Percentiles rank a stretch among this genome's conserved stretches.
These are phyloP conservation scores for Platysternon megacephalum DNA, from an alignment of 2,113 vertebrate genomes.

Conservation along the genomic window DNA sequence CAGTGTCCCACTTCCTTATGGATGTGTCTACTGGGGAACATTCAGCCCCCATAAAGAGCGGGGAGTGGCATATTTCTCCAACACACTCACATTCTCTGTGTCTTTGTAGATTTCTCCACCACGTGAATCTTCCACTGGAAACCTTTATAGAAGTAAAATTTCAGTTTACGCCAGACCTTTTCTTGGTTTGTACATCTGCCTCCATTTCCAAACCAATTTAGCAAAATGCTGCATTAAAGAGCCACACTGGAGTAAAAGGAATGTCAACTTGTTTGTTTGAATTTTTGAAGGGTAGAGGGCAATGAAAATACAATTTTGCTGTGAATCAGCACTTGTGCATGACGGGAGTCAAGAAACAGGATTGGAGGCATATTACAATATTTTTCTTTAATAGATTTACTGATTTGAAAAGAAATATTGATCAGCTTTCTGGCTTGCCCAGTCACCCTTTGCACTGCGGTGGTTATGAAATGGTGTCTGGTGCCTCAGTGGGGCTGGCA, in stretches of 20 bases:
- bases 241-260: neutral
- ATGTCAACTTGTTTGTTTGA: neutral
- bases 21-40: neutral
- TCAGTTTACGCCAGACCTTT: neutral
- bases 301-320: neutral
- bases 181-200: neutral
- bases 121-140: neutral
- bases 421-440: neutral
- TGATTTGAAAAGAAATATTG: neutral
- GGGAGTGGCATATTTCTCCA: neutral
- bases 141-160: neutral
- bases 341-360: neutral
- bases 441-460: neutral
- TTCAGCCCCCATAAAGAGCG: neutral
- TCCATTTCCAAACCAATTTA: neutral
- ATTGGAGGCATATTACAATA: neutral
- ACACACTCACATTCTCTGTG: neutral
- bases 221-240: neutral
- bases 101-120: neutral
- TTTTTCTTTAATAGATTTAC: neutral
- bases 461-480: neutral
- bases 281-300: neutral
- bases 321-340: neutral
- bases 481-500: neutral
- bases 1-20: accelerated